Base-by-base conservation (phyloP, 2,113 vertebrate genomes). In the Aix galericulata region DNA sequence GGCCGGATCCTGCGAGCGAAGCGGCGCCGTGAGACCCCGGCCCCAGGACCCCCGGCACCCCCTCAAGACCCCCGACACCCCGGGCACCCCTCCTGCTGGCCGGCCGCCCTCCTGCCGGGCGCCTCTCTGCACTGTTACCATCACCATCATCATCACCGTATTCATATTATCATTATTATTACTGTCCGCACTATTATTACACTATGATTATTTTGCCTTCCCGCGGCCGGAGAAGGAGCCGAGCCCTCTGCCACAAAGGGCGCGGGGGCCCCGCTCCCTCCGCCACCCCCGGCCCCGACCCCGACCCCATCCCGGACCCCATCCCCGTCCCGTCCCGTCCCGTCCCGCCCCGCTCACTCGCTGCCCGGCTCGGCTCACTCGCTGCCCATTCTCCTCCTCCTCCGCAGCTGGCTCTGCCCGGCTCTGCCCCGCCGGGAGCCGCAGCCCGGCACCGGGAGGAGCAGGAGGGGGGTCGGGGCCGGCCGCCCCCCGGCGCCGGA, bases 1-100 rank as follows among this genome's bases (percentile, higher is more conserved):
- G 97, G 91, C 83, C 97, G 96, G 93, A 85, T 91, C 97, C 98
- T 99, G 97, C 34, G 86, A 90, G 87, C 46, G 78, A 78, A 82
- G 89, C 81, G 83, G 58, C 71, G 60, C 55, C 50, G 69, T 88
- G 50, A 89, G 86, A 48, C 46, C 20, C 46, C 46, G 46, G 20
- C 46, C 46, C 46, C 46, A 48, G 20, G 46, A 48, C 46, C 46
- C 46, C 46, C 46, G 46, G 20, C 46, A 48, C 46, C 46, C 10
- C 46, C 20, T 48, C 20, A 20, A 10, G 46, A 48, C 20, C 46
- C 46, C 46, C 46, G 20, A 44, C 58, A 59, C 55, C n/a, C 66
- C 64, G 44, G 46, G 52, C 64, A 40, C 48, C 59, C 75, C 55
- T 42, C 34, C 69, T 13, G 46, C 34, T 13, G 42, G 23, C 25